Conservation (phyloP, 1,140 invertebrate genomes). For the Palaemon carinicauda region DNA sequence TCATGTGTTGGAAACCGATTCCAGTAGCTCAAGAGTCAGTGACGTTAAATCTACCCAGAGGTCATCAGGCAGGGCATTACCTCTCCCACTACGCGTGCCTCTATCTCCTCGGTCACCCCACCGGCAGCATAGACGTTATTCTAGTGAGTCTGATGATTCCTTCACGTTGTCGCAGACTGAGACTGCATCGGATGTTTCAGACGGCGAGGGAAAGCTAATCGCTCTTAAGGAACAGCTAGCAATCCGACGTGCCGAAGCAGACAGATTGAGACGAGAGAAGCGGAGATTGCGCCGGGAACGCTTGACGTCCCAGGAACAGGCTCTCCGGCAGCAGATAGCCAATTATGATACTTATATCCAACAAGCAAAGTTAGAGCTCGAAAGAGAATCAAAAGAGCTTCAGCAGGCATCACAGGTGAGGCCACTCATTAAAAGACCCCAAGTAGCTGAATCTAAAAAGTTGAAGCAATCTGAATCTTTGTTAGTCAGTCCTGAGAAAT, state of each 20-base stretch:
- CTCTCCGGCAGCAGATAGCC: constrained; percentile 70
- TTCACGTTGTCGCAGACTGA: constrained; percentile 68
- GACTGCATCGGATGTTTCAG: constrained; percentile 69
- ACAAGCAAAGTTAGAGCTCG: constrained; percentile 65
- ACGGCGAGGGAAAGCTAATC: constrained; percentile 68
- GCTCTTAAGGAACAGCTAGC: constrained; percentile 68
- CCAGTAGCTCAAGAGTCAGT: not conserved
- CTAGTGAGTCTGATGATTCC: constrained; percentile 71
- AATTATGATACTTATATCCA: constrained; percentile 68
- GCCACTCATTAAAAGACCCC: constrained; percentile 69
- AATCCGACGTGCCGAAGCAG: constrained; percentile 67
- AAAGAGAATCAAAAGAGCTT: constrained; percentile 64
- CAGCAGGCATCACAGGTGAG: constrained; percentile 62
- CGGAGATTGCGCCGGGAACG: constrained; percentile 66
- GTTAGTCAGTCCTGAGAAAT: constrained; percentile 39
- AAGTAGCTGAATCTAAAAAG: constrained; percentile 61
- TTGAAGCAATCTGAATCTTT: constrained; percentile 22
- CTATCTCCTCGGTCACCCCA: constrained; percentile 60
- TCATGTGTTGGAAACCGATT: constrained; percentile 1
- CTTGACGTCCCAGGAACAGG: constrained; percentile 68
- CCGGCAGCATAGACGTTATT: constrained; percentile 63
- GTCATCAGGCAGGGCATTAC: constrained; percentile 4
- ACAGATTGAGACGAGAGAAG: constrained; percentile 67
- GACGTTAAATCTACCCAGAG: constrained; percentile 27
- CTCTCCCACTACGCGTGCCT: constrained; percentile 60